Evolutionary conservation across 2,888 invertebrate genomes (phyloP).

Genomic region (Mesoligia furuncula): DNA sequence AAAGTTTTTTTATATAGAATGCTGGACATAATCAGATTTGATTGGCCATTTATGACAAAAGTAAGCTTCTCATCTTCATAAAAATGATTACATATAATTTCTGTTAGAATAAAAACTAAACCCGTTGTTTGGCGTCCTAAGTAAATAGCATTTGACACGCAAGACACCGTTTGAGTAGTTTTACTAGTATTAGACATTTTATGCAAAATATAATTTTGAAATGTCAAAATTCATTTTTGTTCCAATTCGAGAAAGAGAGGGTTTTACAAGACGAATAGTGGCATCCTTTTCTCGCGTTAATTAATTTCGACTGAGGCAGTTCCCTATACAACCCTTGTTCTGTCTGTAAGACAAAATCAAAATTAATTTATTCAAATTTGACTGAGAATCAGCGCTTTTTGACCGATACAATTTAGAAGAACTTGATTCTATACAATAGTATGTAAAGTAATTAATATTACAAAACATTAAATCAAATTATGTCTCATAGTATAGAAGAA

Average conservation of each 20-base stretch:
- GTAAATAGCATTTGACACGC: constrained; percentile 35
- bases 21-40: constrained; percentile 21
- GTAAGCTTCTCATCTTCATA: constrained; percentile 9
- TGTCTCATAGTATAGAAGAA: background rate
- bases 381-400: background rate
- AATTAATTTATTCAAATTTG: too few relatives aligned
- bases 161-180: constrained; percentile 12
- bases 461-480: background rate
- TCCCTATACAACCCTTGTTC: too few relatives aligned
- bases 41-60: constrained; percentile 44
- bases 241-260: background rate
- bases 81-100: constrained; percentile 26
- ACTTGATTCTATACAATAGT: background rate
- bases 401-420: background rate
- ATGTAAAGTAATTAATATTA: background rate
- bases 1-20: constrained; percentile 3
- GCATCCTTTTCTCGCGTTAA: background rate
- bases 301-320: background rate
- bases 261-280: background rate
- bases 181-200: background rate
- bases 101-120: constrained; percentile 6
- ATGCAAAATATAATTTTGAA: background rate
- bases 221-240: background rate
- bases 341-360: background rate
- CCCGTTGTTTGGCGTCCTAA: constrained; percentile 15